Conservation (phyloP, 1,140 invertebrate genomes). For the Procambarus clarkii region DNA sequence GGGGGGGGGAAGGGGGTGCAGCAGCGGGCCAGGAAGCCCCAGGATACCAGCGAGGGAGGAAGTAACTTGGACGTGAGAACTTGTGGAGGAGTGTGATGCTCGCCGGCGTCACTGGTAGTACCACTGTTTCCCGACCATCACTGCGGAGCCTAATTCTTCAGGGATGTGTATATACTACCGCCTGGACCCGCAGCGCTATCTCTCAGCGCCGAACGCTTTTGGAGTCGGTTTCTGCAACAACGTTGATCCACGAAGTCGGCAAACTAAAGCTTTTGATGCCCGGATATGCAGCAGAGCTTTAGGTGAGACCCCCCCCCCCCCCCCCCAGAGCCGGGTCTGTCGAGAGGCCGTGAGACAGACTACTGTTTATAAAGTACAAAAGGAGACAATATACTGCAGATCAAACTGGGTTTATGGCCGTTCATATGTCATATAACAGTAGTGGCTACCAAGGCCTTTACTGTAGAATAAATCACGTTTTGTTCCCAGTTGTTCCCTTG, state of each 20-base stretch:
- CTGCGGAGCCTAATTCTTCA: no score
- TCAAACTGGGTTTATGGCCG: background rate
- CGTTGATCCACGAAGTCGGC: no score
- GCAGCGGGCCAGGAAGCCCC: background rate
- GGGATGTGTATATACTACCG: no score
- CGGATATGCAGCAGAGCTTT: no score
- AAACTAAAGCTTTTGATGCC: no score
- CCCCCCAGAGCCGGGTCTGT: no score
- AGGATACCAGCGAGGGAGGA: background rate
- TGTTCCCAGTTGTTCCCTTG: background rate
- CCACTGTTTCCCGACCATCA: no score
- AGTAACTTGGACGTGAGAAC: slow-evolving; percentile 8
- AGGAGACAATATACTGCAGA: background rate
- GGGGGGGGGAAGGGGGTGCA: background rate
- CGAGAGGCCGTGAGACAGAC: no score
- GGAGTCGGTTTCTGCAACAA: no score
- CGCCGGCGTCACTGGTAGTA: background rate
- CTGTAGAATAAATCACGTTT: background rate
- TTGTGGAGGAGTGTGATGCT: slow-evolving; percentile 25
- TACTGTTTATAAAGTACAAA: background rate
- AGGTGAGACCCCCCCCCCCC: no score
- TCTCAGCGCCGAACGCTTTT: no score
- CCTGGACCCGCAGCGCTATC: no score
- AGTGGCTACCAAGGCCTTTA: background rate
- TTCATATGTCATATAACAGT: background rate